Base-by-base conservation (phyloP, 2,888 invertebrate species). In the Archips xylosteana region DNA sequence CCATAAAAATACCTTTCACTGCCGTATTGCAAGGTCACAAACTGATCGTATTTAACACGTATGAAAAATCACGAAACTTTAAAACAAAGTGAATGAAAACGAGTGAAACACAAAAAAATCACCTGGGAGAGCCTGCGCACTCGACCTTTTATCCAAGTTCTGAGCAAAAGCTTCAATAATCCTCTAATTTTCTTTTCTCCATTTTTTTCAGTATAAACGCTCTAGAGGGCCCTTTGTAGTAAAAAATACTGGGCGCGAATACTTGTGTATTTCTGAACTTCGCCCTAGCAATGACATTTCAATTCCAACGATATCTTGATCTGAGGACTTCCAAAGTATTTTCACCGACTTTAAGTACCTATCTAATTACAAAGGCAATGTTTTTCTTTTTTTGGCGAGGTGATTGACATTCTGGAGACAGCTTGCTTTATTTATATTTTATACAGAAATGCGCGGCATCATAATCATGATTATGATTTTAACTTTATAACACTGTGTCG, bases 251-350 rank as follows among this genome's bases (percentile, higher is more conserved):
- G 34, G 13, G 39, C 32, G 45, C 57, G 3, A 49, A 60, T 23
- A 68, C 68, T 63, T 51, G 63, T 47, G 68, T 69, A 64, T 60
- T 34, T 32, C 57, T 42, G 49, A 51, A 36, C 42, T 32, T 32
- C 59, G 64, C 23, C 57, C 32, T 51, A 63, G 59, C 32, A 64
- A 64, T 73, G 73, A 73, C 73, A 74, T 74, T 74, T 74, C 69
- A 74, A 73, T 74, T 64, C 36, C 59, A 45, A 45, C 64, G 73
- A 60, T 69, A 74, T 59, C 69, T 51, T 49, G 59, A 69, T 65
- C 57, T 39, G 32, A 42, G 42, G 65, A 65, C 59, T 66, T 62
- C 10, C 15, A 47, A 68, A 57, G 61, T 57, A 61, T 72, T 67
- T 62, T 63, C 57, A 45, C 59, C 42, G 10, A 65, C 39, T 49